Percentiles rank a stretch among this genome's conserved stretches.
These are phyloP conservation scores for Lordiphosa mommai DNA, from an alignment of 1,140 invertebrate genomes.

Conservation along the genomic window DNA sequence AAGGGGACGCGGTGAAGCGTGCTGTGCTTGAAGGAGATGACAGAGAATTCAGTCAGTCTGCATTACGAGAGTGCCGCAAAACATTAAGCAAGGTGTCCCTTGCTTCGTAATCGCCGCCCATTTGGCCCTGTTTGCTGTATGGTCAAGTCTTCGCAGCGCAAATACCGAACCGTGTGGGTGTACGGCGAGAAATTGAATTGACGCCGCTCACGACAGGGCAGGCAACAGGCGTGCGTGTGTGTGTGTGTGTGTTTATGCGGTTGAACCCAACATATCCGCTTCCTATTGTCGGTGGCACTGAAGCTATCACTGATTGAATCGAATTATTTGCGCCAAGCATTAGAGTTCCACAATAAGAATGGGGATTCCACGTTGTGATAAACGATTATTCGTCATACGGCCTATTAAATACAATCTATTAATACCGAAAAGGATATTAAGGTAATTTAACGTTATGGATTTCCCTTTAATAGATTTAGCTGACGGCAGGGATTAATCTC, in stretches of 20 bases:
- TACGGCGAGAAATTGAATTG: constrained; percentile 31
- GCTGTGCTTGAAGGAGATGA: neutral
- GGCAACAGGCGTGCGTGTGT: constrained; percentile 3
- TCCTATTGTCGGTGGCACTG: constrained; percentile 3
- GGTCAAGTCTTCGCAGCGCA: constrained; percentile 6
- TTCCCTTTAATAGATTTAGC: too few relatives aligned
- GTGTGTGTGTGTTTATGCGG: constrained; percentile 7
- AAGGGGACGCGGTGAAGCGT: constrained; percentile 3
- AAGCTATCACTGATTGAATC: constrained; percentile 2
- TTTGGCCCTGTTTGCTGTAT: neutral
- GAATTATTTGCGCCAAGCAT: constrained; percentile 11
- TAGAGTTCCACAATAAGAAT: neutral
- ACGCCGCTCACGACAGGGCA: constrained; percentile 15
- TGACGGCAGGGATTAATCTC: too few relatives aligned
- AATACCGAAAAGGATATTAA: too few relatives aligned
- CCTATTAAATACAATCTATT: neutral
- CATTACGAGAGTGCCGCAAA: neutral
- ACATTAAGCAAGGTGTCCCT: constrained; percentile 6
- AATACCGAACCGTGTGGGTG: constrained; percentile 13
- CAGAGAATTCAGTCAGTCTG: neutral
- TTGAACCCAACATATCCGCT: constrained; percentile 22
- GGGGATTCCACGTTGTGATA: neutral
- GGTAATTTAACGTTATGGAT: too few relatives aligned
- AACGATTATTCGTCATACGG: neutral
- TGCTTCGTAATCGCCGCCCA: neutral